These are phyloP conservation scores for Apeltes quadracus DNA, from an alignment of 2,113 vertebrate genomes.

Conservation along the genomic window DNA sequence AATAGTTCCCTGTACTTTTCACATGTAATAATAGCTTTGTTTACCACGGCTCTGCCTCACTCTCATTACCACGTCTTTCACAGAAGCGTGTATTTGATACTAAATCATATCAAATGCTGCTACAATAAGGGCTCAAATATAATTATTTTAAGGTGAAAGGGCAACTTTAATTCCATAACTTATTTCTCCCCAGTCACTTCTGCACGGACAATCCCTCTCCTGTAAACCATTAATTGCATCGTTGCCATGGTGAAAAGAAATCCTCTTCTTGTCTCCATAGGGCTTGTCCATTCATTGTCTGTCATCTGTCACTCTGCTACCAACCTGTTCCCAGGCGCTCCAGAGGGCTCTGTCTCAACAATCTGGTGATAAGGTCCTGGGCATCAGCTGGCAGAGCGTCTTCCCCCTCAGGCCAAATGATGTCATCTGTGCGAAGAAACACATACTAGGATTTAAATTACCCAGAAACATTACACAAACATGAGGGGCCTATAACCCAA, in stretches of 20 bases:
- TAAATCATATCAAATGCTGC: background rate
- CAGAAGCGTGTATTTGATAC: background rate
- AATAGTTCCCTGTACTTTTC: background rate
- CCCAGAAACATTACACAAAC: background rate
- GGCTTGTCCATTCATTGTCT: background rate
- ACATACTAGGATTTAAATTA: conserved; percentile 4
- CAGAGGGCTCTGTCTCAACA: conserved; percentile 89
- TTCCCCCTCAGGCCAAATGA: conserved; percentile 93
- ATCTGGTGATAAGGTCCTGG: conserved; percentile 90
- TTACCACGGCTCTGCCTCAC: background rate
- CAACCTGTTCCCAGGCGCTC: conserved; percentile 93
- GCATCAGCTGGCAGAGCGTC: conserved; percentile 89
- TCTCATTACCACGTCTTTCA: background rate
- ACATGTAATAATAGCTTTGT: background rate
- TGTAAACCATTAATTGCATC: background rate
- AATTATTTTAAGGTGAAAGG: background rate
- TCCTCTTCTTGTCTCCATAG: background rate
- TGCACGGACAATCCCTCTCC: background rate
- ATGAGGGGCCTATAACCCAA: background rate
- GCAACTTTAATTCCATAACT: background rate
- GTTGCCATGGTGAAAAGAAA: background rate
- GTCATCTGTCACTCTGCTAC: conserved; percentile 25
- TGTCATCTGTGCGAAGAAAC: conserved; percentile 84
- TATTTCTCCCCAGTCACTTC: background rate
- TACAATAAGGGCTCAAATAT: background rate